phyloP scores from a whole-genome alignment of 1,140 invertebrate genomes.

The Achroia grisella region DNA sequence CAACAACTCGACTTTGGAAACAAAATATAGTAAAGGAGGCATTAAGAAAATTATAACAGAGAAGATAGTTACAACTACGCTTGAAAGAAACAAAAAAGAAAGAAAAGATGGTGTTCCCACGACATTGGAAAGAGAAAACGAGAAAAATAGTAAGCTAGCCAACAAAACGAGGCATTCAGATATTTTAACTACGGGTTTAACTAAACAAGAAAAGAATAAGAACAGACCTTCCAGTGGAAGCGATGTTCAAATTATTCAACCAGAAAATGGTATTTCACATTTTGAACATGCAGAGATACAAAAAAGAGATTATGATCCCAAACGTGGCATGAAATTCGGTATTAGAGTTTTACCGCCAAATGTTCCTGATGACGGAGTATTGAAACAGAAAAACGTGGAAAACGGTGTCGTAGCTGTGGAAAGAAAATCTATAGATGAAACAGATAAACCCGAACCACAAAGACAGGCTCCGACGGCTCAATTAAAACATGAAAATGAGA shows the following conservation, averaged over 20 bases:
- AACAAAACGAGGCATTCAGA: conserved; percentile 53
- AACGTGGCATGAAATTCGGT: conserved; percentile 79
- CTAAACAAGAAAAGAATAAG: conserved; percentile 61
- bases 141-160: conserved; percentile 66
- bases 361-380: conserved; percentile 64
- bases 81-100: conserved; percentile 71
- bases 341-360: conserved; percentile 78
- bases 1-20: conserved; percentile 68
- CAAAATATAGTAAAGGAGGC: conserved; percentile 54
- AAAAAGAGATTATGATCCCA: conserved; percentile 67
- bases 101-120: conserved; percentile 69
- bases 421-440: conserved; percentile 69
- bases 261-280: conserved; percentile 60
- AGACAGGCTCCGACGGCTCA: conserved; percentile 35
- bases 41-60: conserved; percentile 71
- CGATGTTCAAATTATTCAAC: conserved; percentile 63
- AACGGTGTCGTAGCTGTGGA: conserved; percentile 56
- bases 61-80: conserved; percentile 60
- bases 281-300: conserved; percentile 61
- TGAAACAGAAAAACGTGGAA: conserved; percentile 70
- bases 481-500: conserved; percentile 58
- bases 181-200: conserved; percentile 22
- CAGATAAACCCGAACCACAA: conserved; percentile 61
- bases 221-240: conserved; percentile 51
- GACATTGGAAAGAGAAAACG: conserved; percentile 70